Conservation (phyloP, 1,140 invertebrate species). For the Aporrectodea caliginosa region DNA sequence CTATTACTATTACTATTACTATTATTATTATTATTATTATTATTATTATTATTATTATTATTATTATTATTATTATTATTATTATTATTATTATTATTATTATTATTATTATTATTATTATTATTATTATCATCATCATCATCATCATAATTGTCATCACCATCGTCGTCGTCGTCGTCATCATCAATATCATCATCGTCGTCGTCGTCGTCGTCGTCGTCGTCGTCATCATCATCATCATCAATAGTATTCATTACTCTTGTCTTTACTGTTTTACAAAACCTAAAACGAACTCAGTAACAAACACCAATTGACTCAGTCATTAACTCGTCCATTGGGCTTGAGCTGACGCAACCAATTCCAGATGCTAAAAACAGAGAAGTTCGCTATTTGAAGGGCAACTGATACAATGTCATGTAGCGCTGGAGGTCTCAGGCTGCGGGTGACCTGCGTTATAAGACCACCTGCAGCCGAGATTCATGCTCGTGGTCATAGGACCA, state of each 20-base stretch:
- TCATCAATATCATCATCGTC: slow-evolving; percentile 8
- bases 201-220: slow-evolving; percentile 2
- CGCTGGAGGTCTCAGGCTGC: too few species aligned
- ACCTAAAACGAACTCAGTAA: too few species aligned
- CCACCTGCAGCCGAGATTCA: too few species aligned
- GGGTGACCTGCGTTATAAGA: too few species aligned
- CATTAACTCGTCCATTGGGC: too few species aligned
- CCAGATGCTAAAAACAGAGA: too few species aligned
- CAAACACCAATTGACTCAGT: too few species aligned
- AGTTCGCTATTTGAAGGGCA: too few species aligned
- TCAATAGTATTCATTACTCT: not conserved
- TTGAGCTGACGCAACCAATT: too few species aligned
- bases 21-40: slow-evolving; percentile 28
- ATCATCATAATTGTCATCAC: too few species aligned
- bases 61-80: slow-evolving; percentile 28
- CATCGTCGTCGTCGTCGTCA: slow-evolving; percentile 7
- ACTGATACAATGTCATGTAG: too few species aligned
- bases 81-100: slow-evolving; percentile 24
- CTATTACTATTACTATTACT: slow-evolving; percentile 29
- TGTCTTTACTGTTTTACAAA: not conserved
- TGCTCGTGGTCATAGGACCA: too few species aligned
- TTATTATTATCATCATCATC: slow-evolving; percentile 27
- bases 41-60: slow-evolving; percentile 26
- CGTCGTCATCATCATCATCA: not conserved
- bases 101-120: slow-evolving; percentile 26